These are phyloP conservation scores for Micromys minutus DNA, from an alignment of 2,113 vertebrate genomes.

Conservation along the genomic window DNA sequence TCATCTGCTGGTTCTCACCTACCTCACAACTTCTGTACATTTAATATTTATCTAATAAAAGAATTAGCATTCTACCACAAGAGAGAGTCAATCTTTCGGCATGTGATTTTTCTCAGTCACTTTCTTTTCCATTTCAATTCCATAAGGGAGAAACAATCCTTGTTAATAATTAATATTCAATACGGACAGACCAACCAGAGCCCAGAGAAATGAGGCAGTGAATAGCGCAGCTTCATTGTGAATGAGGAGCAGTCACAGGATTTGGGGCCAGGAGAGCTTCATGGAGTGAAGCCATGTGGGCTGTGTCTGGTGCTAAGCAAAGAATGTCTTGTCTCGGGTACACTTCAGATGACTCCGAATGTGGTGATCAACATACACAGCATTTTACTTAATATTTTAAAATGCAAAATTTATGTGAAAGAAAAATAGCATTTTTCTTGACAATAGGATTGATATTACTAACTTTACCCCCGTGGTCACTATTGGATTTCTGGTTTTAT, in stretches of 20 bases:
- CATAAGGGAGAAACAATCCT: neutral
- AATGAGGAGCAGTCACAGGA: neutral
- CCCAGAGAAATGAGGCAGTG: neutral
- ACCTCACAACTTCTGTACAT: neutral
- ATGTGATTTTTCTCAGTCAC: neutral
- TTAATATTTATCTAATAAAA: slow-evolving; percentile 41
- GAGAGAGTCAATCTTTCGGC: slow-evolving; percentile 31
- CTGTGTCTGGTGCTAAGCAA: neutral
- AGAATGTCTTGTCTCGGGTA: neutral
- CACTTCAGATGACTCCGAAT: neutral
- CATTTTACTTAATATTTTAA: neutral
- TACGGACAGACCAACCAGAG: neutral
- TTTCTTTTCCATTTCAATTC: neutral
- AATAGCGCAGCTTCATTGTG: neutral
- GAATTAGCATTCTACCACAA: slow-evolving; percentile 9
- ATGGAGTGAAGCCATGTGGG: neutral
- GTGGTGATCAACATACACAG: neutral
- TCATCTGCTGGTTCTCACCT: neutral
- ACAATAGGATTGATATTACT: neutral
- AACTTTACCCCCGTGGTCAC: neutral
- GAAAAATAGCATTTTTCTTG: slow-evolving; percentile 5
- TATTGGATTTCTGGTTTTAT: neutral
- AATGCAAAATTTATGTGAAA: neutral
- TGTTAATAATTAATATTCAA: slow-evolving; percentile 1
- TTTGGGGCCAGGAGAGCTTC: neutral